phyloP scores from a whole-genome alignment of 2,888 invertebrate genomes.

The Apoda limacodes region DNA sequence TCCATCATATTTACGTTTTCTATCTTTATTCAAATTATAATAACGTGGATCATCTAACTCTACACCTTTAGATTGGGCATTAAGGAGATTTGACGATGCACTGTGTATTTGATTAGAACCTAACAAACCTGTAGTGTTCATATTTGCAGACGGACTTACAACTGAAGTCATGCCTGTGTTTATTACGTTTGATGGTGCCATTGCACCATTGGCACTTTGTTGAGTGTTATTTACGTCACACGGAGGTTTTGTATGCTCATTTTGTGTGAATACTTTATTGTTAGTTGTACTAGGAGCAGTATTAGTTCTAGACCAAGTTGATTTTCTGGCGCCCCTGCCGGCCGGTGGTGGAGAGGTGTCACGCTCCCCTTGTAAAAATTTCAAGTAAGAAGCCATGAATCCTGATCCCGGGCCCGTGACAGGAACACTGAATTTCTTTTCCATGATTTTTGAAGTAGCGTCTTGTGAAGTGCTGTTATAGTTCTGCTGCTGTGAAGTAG shows the following conservation, averaged over 20 bases:
- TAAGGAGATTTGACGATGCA: constrained; percentile 40
- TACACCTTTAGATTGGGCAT: constrained; percentile 47
- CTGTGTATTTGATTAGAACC: constrained; percentile 57
- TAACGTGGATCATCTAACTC: constrained; percentile 79
- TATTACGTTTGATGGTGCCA: constrained; percentile 42
- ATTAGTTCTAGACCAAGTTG: constrained; percentile 72
- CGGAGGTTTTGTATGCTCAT: constrained; percentile 46
- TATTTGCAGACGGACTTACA: constrained; percentile 43
- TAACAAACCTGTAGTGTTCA: constrained; percentile 53
- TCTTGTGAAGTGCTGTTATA: constrained; percentile 60
- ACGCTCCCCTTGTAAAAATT: constrained; percentile 85
- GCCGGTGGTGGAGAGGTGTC: constrained; percentile 85
- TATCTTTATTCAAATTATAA: constrained; percentile 78
- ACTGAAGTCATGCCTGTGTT: constrained; percentile 50
- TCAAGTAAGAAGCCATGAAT: constrained; percentile 89
- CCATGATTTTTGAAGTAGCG: constrained; percentile 63
- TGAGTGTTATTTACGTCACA: constrained; percentile 47
- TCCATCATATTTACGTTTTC: constrained; percentile 77
- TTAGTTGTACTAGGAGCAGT: constrained; percentile 50
- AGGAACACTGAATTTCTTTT: constrained; percentile 72
- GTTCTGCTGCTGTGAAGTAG: constrained; percentile 62
- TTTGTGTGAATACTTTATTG: constrained; percentile 45
- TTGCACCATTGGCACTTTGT: constrained; percentile 55
- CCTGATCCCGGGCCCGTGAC: constrained; percentile 75
- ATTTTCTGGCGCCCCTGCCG: constrained; percentile 74